Evolutionary conservation across 2,888 invertebrate species (phyloP), one percentile per base, ranked within the genome.

Genomic region (Pammene fasciana): DNA sequence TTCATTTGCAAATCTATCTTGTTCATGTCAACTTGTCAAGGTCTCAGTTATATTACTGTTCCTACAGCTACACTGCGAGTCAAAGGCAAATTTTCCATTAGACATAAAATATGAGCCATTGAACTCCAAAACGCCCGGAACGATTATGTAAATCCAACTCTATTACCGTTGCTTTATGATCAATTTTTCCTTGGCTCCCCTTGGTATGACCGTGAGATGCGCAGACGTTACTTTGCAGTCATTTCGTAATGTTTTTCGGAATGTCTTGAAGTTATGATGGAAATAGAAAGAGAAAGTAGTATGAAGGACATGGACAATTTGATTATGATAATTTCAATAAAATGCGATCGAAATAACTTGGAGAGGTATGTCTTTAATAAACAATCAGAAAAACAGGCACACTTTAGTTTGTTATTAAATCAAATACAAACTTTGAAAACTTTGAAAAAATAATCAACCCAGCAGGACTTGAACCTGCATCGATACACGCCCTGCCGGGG

Each of bases 81-180:
- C 26, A 52, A 52, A 61, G 36, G 61, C 59, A 59, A 54, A 65
- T 54, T 70, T 65, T 57, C 36, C 38, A 65, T 59, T 65, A 54
- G 52, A 65, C 54, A 65, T 70, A 70, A 70, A 70, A 65, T 70
- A 66, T 66, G 70, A 62, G 66, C 61, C 60, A 70, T 70, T 70
- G 70, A 61, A 70, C 65, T 70, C 48, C 34, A 41, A 45, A 64
- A 64, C 50, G 64, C 6, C n/a, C 26, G 36, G 50, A 68, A 65
- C 10, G 46, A 54, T 59, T 65, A 65, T 59, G 52, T 41, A 54
- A 65, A 65, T 54, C 26, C 52, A 43, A 5, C 52, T 70, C 54
- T 70, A 46, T 54, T 70, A 14, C 38, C 6, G 38, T 60, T 9
- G 4, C 34, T 54, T 13, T 16, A 36, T 11, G 45, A 45, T 54